These are phyloP conservation scores for Rhinogobio ventralis DNA, from an alignment of 2,797 vertebrate genomes.

Conservation along the genomic window DNA sequence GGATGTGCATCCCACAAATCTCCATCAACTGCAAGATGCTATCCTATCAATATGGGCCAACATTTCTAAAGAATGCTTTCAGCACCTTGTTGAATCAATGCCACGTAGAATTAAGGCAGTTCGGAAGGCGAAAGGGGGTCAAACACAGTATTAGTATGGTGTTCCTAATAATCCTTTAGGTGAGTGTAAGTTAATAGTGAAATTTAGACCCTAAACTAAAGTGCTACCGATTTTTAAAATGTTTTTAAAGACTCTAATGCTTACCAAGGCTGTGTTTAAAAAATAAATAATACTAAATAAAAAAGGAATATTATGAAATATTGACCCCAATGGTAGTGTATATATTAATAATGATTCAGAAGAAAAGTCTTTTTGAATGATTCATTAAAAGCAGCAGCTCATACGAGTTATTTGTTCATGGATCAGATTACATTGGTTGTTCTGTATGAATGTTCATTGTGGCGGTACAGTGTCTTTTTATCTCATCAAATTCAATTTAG, in stretches of 20 bases:
- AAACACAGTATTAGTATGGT: too few relatives aligned
- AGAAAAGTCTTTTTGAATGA: neutral
- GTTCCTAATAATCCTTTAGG: too few relatives aligned
- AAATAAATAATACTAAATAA: neutral
- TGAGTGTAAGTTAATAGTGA: too few relatives aligned
- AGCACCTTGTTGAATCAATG: too few relatives aligned
- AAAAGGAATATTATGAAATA: neutral
- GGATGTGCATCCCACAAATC: too few relatives aligned
- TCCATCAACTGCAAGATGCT: too few relatives aligned
- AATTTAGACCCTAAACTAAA: too few relatives aligned
- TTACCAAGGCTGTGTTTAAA: neutral
- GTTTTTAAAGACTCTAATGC: neutral
- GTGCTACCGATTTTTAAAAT: neutral
- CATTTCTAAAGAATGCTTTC: too few relatives aligned
- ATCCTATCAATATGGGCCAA: too few relatives aligned
- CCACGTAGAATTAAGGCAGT: too few relatives aligned
- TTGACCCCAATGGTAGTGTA: neutral
- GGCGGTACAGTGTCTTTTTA: neutral
- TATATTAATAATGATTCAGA: neutral
- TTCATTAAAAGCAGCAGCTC: neutral
- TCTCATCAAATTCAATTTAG: constrained; percentile 4
- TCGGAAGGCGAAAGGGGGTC: too few relatives aligned
- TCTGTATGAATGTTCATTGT: constrained; percentile 6
- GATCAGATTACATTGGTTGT: neutral
- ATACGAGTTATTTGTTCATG: neutral